Evolutionary conservation across 2,888 invertebrate species (phyloP).

Genomic region (Malthinus seriepunctatus): DNA sequence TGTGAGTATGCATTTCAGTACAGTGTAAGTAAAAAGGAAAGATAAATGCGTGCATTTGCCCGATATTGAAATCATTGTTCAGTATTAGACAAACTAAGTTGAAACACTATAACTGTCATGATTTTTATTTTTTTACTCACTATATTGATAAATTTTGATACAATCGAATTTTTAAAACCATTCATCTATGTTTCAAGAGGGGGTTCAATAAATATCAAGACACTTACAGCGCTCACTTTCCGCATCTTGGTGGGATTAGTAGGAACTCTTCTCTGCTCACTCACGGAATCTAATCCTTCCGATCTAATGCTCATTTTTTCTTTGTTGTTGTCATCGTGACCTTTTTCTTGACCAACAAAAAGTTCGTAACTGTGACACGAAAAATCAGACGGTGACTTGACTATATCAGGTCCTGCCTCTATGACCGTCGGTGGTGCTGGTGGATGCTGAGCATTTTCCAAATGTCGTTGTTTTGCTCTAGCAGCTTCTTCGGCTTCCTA

Average conservation of each 20-base stretch:
- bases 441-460: constrained; percentile 46
- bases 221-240: constrained; percentile 93
- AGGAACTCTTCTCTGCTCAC: constrained; percentile 71
- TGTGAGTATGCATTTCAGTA: constrained; percentile 30
- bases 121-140: constrained; percentile 47
- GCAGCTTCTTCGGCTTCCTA: constrained; percentile 88
- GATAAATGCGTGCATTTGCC: constrained; percentile 26
- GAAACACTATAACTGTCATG: constrained; percentile 57
- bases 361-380: constrained; percentile 92
- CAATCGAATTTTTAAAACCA: constrained; percentile 23
- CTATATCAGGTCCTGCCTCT: constrained; percentile 67
- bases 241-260: constrained; percentile 70
- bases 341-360: constrained; percentile 87
- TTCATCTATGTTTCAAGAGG: constrained; percentile 35
- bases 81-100: constrained; percentile 43
- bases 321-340: constrained; percentile 86
- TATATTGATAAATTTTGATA: constrained; percentile 28
- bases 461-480: constrained; percentile 67
- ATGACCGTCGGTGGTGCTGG: constrained; percentile 59
- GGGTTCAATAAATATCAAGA: constrained; percentile 36
- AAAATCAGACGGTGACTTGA: constrained; percentile 89
- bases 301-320: constrained; percentile 87
- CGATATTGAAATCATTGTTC: constrained; percentile 24
- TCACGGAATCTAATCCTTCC: constrained; percentile 87
- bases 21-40: constrained; percentile 21